Conservation (phyloP, 2,888 invertebrate species). For the Calameuta pallipes region DNA sequence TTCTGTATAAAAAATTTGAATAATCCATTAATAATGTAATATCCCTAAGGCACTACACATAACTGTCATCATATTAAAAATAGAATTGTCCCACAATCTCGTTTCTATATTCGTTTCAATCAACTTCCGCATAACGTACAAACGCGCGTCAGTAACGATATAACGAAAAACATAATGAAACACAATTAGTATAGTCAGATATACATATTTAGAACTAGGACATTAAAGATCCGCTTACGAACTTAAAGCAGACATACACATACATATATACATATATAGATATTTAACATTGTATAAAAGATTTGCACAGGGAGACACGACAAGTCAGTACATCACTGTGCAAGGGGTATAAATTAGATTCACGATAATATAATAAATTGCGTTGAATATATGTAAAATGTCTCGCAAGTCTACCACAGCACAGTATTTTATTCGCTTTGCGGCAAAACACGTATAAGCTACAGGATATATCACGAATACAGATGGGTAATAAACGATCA, state of each 20-base stretch:
- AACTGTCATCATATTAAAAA: background rate
- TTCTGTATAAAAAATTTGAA: constrained; percentile 12
- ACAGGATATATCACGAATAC: constrained; percentile 18
- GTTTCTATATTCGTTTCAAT: background rate
- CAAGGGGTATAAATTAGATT: constrained; percentile 47
- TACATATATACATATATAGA: background rate
- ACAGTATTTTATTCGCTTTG: constrained; percentile 36
- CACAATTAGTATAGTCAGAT: background rate
- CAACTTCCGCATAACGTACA: background rate
- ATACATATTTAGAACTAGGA: background rate
- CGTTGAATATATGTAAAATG: constrained; percentile 48
- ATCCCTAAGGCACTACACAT: background rate
- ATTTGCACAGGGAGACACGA: background rate
- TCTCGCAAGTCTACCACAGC: constrained; percentile 26
- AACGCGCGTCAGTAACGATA: background rate
- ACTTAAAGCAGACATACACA: background rate
- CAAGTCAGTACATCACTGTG: constrained; percentile 15
- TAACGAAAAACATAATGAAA: background rate
- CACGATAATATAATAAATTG: constrained; percentile 54
- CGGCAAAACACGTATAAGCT: constrained; percentile 9
- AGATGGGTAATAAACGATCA: constrained; percentile 43
- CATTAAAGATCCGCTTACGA: background rate
- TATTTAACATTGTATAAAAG: background rate
- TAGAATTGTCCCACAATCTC: background rate
- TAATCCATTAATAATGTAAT: background rate